Evolutionary conservation across 2,797 vertebrate genomes (phyloP).

Genomic region (Pipistrellus pygmaeus): DNA sequence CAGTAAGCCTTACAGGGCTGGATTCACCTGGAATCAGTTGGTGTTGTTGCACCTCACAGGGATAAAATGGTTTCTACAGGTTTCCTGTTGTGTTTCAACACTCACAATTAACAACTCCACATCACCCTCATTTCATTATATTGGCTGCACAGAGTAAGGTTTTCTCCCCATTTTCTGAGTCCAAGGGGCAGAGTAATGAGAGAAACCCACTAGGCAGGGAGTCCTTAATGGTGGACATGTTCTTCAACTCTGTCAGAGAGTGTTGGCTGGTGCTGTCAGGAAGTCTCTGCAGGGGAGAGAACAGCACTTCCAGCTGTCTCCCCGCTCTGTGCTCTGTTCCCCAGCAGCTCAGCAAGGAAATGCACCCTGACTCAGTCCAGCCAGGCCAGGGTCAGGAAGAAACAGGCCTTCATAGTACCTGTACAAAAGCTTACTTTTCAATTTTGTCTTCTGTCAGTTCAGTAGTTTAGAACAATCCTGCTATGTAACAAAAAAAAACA

Average conservation of each 20-base stretch:
- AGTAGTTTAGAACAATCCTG: not conserved
- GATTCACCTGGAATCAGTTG: not conserved
- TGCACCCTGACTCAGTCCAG: not conserved
- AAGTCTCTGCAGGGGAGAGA: not conserved
- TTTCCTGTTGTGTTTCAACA: not conserved
- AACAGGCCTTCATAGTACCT: not conserved
- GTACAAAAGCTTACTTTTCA: not conserved
- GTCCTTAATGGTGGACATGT: not conserved
- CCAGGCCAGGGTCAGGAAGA: not conserved
- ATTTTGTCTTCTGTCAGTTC: not conserved
- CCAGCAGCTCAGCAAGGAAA: not conserved
- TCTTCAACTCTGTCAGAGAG: conserved; percentile 5
- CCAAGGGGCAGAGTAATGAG: conserved; percentile 58
- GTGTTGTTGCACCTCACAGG: not conserved
- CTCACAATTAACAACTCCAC: conserved; percentile 43
- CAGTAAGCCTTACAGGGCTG: not conserved
- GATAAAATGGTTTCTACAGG: not conserved
- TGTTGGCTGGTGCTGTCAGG: conserved; percentile 27
- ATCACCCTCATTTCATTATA: conserved; percentile 38
- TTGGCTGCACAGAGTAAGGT: not conserved
- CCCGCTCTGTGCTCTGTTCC: not conserved
- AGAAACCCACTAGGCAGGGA: not conserved
- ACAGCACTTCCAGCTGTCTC: not conserved
- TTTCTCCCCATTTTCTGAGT: conserved; percentile 13
- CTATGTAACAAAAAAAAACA: not conserved